These are phyloP conservation scores for Acipenser oxyrinchus DNA, from an alignment of 2,797 vertebrate genomes.

Conservation along the genomic window DNA sequence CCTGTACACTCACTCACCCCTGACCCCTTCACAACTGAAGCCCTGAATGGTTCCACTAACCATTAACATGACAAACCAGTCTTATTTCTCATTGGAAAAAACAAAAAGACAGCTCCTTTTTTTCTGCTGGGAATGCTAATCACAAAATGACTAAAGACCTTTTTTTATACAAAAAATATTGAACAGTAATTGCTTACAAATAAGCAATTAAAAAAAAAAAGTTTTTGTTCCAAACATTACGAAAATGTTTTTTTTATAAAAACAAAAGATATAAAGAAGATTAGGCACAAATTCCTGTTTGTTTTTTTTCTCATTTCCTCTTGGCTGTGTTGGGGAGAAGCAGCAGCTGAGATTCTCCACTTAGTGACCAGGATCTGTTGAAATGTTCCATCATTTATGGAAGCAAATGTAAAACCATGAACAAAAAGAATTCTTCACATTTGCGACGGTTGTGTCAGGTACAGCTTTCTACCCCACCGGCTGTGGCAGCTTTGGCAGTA, in stretches of 20 bases:
- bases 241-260: conserved; percentile 65
- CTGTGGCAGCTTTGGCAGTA: conserved; percentile 76
- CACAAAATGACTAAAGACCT: conserved; percentile 7
- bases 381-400: conserved; percentile 47
- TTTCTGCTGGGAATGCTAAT: conserved; percentile 64
- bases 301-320: conserved; percentile 58
- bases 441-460: conserved; percentile 68
- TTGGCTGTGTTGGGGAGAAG: conserved; percentile 53
- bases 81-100: too few species aligned
- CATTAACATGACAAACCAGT: background rate
- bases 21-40: too few species aligned
- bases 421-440: conserved; percentile 67
- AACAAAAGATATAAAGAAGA: conserved; percentile 71
- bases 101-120: conserved; percentile 14
- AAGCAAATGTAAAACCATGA: conserved; percentile 46
- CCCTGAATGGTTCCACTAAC: too few species aligned
- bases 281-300: conserved; percentile 72
- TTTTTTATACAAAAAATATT: conserved; percentile 25
- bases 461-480: conserved; percentile 64
- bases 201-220: conserved; percentile 60
- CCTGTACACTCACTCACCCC: too few species aligned
- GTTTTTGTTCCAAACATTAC: conserved; percentile 62
- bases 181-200: conserved; percentile 65
- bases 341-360: conserved; percentile 33
- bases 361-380: background rate